A percentile compares a stretch with the other conserved stretches of the same genome.
Evolutionary conservation across 2,797 vertebrate species (phyloP).

Genomic region (Malacoraja senta): DNA sequence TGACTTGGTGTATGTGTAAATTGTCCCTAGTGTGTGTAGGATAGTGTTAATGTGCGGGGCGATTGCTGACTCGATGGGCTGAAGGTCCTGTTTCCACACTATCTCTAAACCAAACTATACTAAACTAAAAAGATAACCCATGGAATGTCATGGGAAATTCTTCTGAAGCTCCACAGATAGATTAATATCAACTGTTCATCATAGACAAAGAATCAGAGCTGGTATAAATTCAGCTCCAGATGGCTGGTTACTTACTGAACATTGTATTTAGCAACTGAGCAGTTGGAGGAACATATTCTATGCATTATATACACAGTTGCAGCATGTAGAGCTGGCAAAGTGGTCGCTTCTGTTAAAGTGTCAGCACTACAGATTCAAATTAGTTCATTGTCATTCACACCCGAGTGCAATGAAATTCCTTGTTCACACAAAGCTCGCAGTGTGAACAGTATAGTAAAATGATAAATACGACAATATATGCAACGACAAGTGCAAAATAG

Average conservation of each 20-base stretch:
- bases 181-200: background rate
- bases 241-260: background rate
- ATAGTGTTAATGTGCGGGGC: too few relatives aligned
- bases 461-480: too few relatives aligned
- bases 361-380: background rate
- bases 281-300: background rate
- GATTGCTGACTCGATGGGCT: too few relatives aligned
- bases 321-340: background rate
- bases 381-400: background rate
- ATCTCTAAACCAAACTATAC: too few relatives aligned
- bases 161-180: background rate
- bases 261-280: background rate
- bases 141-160: background rate
- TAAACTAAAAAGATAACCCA: background rate
- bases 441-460: too few relatives aligned
- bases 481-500: too few relatives aligned
- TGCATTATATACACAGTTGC: background rate
- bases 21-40: too few relatives aligned
- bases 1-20: too few relatives aligned
- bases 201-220: background rate
- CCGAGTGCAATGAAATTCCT: too few relatives aligned
- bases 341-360: background rate
- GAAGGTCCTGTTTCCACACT: too few relatives aligned
- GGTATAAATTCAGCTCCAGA: background rate
- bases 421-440: too few relatives aligned